Conservation (phyloP, 2,888 invertebrate genomes). For the Dione vanillae region DNA sequence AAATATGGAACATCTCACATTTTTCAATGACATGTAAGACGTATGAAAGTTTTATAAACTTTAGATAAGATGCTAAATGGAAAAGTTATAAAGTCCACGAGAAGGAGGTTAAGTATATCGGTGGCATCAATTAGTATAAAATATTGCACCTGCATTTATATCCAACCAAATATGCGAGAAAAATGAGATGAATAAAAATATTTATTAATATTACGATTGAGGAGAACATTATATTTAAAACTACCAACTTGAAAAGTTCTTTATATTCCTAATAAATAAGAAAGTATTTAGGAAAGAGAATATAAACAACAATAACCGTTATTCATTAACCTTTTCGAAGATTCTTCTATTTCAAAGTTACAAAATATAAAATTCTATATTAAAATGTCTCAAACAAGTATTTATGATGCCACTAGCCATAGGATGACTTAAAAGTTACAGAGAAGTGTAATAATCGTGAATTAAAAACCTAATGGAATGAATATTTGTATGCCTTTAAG, state of each 20-base stretch:
- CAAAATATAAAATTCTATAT: background rate
- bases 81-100: too few species aligned
- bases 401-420: background rate
- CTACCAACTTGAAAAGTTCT: background rate
- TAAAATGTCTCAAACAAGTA: conserved; percentile 4
- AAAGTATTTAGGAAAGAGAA: conserved; percentile 2
- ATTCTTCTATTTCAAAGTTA: conserved; percentile 10
- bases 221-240: conserved; percentile 1
- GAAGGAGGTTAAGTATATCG: too few species aligned
- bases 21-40: too few species aligned
- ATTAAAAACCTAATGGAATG: background rate
- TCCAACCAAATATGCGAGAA: too few species aligned
- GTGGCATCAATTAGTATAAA: too few species aligned
- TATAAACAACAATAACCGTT: background rate
- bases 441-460: background rate
- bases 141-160: too few species aligned
- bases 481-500: too few species aligned
- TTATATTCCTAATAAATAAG: background rate
- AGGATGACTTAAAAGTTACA: background rate
- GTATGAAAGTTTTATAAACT: too few species aligned
- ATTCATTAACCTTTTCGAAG: conserved; percentile 12
- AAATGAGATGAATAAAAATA: too few species aligned
- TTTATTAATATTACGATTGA: background rate
- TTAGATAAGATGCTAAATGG: too few species aligned
- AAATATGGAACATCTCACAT: too few species aligned